Evolutionary conservation across 2,888 invertebrate species (phyloP).

Genomic region (Meiosimyza platycephala): DNA sequence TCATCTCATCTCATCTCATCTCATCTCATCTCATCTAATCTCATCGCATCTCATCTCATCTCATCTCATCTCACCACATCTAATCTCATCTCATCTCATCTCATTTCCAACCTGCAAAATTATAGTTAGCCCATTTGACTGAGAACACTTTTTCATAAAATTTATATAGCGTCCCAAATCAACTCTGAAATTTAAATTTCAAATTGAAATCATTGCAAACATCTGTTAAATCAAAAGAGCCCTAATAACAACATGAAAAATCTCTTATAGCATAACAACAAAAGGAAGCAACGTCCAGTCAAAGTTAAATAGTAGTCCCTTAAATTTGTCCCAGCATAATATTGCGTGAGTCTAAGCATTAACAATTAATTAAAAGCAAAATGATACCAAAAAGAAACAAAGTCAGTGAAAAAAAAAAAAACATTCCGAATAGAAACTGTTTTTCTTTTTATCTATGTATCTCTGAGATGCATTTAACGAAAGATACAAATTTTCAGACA

Average conservation of each 20-base stretch:
- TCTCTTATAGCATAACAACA: not conserved
- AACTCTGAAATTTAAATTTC: too few species aligned
- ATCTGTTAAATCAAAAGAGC: not conserved
- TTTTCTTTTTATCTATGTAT: not conserved
- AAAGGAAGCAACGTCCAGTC: not conserved
- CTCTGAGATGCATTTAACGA: constrained; percentile 25
- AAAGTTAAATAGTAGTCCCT: not conserved
- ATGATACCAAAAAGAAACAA: not conserved
- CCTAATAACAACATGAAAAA: constrained; percentile 22
- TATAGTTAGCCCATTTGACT: too few species aligned
- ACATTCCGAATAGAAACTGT: not conserved
- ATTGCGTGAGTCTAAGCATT: constrained; percentile 42
- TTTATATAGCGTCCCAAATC: too few species aligned
- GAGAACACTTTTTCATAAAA: too few species aligned
- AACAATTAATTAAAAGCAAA: constrained; percentile 43
- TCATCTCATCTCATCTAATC: constrained; percentile 1
- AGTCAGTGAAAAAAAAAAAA: too few species aligned
- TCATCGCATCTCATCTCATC: not conserved
- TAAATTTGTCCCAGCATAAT: not conserved
- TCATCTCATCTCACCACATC: not conserved
- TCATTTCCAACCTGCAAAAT: too few species aligned
- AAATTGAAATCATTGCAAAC: not conserved
- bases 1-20: constrained; percentile 7
- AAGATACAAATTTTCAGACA: constrained; percentile 18
- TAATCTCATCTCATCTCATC: not conserved